These are phyloP conservation scores for Nycticorax nycticorax DNA, from an alignment of 2,113 vertebrate genomes.

Conservation along the genomic window DNA sequence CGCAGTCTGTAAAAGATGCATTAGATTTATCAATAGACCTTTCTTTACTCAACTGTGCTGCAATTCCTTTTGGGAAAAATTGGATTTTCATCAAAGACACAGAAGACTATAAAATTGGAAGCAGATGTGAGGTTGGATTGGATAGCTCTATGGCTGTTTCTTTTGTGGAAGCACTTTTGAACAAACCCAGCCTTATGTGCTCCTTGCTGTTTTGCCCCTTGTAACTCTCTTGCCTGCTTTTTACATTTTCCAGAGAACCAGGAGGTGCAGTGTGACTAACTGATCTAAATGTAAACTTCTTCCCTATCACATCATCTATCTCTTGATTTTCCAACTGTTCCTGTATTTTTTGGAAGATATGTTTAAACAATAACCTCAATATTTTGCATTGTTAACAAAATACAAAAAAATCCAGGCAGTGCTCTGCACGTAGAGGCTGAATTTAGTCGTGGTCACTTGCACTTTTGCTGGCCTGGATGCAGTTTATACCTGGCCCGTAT, in stretches of 20 bases:
- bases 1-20: constrained; percentile 15
- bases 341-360: not conserved
- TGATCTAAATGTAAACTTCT: constrained; percentile 5
- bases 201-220: constrained; percentile 8
- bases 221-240: constrained; percentile 28
- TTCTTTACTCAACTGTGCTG: constrained; percentile 40
- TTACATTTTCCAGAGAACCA: constrained; percentile 32
- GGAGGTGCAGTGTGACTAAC: not conserved
- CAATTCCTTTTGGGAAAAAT: constrained; percentile 54
- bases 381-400: not conserved
- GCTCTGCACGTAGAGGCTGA: not conserved
- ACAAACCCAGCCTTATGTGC: constrained; percentile 40
- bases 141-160: constrained; percentile 25
- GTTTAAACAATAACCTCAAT: not conserved
- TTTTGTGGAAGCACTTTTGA: constrained; percentile 46
- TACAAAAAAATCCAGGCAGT: not conserved
- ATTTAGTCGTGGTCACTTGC: not conserved
- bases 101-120: constrained; percentile 60
- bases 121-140: constrained; percentile 50
- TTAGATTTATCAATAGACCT: constrained; percentile 56
- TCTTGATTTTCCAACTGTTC: not conserved
- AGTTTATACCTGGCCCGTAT: not conserved
- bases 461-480: not conserved
- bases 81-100: constrained; percentile 58
- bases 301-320: not conserved